Evolutionary conservation across 2,113 vertebrate species (phyloP).

Genomic region (Apeltes quadracus): DNA sequence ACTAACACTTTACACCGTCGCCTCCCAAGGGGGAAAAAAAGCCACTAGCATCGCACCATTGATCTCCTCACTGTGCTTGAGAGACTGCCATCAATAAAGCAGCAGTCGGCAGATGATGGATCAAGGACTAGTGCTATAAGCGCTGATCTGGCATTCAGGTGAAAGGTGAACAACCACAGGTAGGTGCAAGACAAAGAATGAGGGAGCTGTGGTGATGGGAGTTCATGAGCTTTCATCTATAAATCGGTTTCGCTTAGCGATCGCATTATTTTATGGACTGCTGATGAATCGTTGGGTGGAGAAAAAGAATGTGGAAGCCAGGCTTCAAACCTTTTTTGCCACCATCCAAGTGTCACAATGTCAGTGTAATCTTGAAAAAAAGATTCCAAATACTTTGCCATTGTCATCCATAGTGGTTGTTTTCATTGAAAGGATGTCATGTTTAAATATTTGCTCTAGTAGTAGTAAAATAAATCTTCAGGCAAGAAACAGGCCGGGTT

Average conservation of each 20-base stretch:
- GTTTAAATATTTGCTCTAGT: background rate
- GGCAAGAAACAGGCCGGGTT: background rate
- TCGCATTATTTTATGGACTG: background rate
- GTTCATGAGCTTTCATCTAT: background rate
- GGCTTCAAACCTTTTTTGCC: background rate
- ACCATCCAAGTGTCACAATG: background rate
- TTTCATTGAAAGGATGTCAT: background rate
- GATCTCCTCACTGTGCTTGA: slow-evolving; percentile 41
- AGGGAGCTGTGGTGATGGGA: background rate
- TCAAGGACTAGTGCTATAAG: slow-evolving; percentile 35
- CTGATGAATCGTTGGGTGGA: background rate
- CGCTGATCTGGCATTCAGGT: slow-evolving; percentile 27
- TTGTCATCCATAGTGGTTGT: background rate
- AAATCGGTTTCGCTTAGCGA: background rate
- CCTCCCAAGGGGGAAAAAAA: slow-evolving; percentile 57
- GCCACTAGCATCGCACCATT: slow-evolving; percentile 42
- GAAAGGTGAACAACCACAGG: slow-evolving; percentile 37
- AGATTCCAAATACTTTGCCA: background rate
- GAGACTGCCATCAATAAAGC: slow-evolving; percentile 50
- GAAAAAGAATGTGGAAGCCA: background rate
- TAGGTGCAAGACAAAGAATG: slow-evolving; percentile 3
- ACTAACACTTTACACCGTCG: slow-evolving; percentile 38
- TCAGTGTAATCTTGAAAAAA: background rate
- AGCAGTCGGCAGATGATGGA: slow-evolving; percentile 25
- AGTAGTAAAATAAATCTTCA: background rate